These are phyloP conservation scores for Bostrychus sinensis DNA, from an alignment of 2,113 vertebrate species.

Conservation along the genomic window DNA sequence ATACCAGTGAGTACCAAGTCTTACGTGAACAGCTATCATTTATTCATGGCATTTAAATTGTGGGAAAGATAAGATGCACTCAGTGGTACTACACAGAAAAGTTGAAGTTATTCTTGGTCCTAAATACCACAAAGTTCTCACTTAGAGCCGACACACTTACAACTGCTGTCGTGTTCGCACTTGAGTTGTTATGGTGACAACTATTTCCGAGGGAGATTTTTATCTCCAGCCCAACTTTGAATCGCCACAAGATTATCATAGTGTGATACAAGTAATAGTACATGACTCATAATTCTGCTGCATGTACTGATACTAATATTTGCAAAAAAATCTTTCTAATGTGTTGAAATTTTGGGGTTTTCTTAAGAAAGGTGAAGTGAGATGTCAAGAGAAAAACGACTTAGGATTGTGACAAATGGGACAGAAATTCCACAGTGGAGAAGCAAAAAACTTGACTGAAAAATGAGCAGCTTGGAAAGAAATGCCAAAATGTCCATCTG, in stretches of 20 bases:
- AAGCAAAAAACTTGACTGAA: background rate
- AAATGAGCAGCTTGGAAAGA: background rate
- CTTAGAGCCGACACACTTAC: conserved; percentile 7
- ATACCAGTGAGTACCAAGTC: no score
- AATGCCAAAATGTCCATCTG: background rate
- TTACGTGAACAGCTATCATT: no score
- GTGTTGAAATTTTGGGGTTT: background rate
- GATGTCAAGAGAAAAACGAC: background rate
- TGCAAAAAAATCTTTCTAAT: background rate
- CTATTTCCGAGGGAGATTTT: conserved; percentile 31
- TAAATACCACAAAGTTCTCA: conserved; percentile 9
- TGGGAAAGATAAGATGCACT: no score
- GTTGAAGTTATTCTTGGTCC: background rate
- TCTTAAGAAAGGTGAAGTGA: background rate
- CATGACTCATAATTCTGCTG: background rate
- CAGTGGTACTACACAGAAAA: background rate
- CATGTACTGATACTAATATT: background rate
- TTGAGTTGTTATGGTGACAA: conserved; percentile 69
- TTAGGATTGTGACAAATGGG: conserved; percentile 31
- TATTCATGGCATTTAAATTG: no score
- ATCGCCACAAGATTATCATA: conserved; percentile 17
- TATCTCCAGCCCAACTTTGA: conserved; percentile 20
- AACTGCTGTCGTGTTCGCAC: conserved; percentile 47
- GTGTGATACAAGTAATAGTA: conserved; percentile 2
- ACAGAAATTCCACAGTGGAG: conserved; percentile 33